Conservation (phyloP, 2,113 vertebrate species). For the Cephalopholis sonnerati region DNA sequence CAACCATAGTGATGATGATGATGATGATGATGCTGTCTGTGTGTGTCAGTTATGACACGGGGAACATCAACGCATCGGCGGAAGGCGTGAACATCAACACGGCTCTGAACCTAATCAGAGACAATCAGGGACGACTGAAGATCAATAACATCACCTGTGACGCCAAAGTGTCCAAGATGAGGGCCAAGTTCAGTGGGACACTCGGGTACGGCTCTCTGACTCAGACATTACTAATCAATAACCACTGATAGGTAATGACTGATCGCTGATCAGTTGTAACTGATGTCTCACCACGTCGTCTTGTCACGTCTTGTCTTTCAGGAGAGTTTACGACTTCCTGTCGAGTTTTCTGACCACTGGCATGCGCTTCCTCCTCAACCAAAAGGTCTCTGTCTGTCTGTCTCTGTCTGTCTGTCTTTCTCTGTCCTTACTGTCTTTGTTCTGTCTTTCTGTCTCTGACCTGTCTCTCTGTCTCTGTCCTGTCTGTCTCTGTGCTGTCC, state of each 20-base stretch:
- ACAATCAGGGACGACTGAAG: constrained; percentile 88
- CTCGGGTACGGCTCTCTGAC: constrained; percentile 84
- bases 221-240: too few relatives aligned
- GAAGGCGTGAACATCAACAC: constrained; percentile 92
- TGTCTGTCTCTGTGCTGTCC: not conserved
- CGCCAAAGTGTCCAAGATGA: constrained; percentile 89
- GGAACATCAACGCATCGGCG: constrained; percentile 92
- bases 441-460: not conserved
- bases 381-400: constrained; percentile 84
- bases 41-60: constrained; percentile 88
- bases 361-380: constrained; percentile 92
- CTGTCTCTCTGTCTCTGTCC: not conserved
- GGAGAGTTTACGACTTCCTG: constrained; percentile 92
- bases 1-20: too few relatives aligned
- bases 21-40: not conserved
- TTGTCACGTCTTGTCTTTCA: constrained; percentile 59
- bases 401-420: not conserved
- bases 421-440: not conserved
- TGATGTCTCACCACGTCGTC: not conserved
- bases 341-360: constrained; percentile 88
- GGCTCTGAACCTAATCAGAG: constrained; percentile 85
- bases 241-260: too few relatives aligned
- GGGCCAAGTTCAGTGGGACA: constrained; percentile 88
- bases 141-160: constrained; percentile 91
- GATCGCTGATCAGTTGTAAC: not conserved